Percentiles rank a stretch among this genome's conserved stretches.
These are phyloP conservation scores for Bemisia tabaci DNA, from an alignment of 1,140 invertebrate genomes.

Conservation along the genomic window DNA sequence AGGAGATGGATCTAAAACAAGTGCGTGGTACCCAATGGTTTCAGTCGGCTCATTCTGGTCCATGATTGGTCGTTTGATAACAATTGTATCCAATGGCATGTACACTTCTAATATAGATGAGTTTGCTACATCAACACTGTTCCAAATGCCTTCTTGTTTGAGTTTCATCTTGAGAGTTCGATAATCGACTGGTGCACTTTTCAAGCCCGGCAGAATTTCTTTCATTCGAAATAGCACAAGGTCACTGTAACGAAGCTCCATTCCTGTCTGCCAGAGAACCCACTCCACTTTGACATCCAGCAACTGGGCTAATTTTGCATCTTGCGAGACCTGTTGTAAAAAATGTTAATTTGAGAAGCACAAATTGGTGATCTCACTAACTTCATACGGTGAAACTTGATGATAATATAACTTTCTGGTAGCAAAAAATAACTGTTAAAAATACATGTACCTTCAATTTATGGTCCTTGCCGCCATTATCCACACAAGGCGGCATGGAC, in stretches of 20 bases:
- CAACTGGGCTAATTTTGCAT: conserved; percentile 43
- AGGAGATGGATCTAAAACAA: conserved; percentile 55
- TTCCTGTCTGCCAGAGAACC: conserved; percentile 90
- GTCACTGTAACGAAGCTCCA: conserved; percentile 70
- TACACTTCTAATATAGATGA: conserved; percentile 79
- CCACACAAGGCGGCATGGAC: too few species aligned
- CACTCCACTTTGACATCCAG: conserved; percentile 68
- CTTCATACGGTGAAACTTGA: not conserved
- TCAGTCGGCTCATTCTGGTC: conserved; percentile 35
- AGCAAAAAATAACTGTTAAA: too few species aligned
- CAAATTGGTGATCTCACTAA: not conserved
- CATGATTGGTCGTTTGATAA: conserved; percentile 47
- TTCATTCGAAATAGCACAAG: conserved; percentile 68
- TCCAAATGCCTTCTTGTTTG: conserved; percentile 70
- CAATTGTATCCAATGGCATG: conserved; percentile 61
- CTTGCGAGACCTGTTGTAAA: conserved; percentile 38
- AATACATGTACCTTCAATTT: too few species aligned
- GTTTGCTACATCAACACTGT: conserved; percentile 62
- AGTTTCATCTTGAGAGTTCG: conserved; percentile 33
- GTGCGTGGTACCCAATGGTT: conserved; percentile 50
- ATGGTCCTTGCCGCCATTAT: too few species aligned
- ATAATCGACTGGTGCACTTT: conserved; percentile 38
- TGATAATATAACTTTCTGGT: too few species aligned
- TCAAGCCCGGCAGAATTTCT: conserved; percentile 53
- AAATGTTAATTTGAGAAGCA: not conserved